Evolutionary conservation across 2,113 vertebrate species (phyloP).

Genomic region (Psittacula cyanocephala): DNA sequence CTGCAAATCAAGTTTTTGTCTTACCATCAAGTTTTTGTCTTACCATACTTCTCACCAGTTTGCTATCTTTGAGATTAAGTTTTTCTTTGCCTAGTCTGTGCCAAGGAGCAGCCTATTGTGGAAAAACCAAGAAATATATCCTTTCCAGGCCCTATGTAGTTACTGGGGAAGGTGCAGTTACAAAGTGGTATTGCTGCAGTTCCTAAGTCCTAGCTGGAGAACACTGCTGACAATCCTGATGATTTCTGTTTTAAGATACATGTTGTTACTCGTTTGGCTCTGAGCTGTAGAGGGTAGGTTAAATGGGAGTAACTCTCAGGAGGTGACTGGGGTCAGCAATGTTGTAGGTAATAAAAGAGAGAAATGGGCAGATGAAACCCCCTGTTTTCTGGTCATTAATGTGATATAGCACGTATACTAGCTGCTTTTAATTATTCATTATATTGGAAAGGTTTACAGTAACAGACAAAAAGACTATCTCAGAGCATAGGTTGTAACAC

Average conservation of each 20-base stretch:
- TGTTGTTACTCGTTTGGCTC: neutral
- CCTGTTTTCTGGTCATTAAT: neutral
- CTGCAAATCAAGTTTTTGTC: neutral
- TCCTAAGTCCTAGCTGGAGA: neutral
- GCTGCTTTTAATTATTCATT: slow-evolving; percentile 55
- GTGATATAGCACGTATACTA: slow-evolving; percentile 22
- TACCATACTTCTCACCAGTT: neutral
- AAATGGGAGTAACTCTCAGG: neutral
- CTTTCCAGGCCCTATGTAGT: neutral
- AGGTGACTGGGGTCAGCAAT: neutral
- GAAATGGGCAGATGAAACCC: neutral
- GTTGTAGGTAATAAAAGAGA: neutral
- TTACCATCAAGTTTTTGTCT: neutral
- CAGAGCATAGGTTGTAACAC: neutral
- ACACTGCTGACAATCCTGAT: neutral
- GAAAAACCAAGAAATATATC: neutral
- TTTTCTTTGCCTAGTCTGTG: neutral
- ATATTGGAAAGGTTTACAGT: slow-evolving; percentile 15
- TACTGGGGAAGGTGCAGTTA: neutral
- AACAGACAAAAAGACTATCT: neutral
- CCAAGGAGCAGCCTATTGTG: neutral
- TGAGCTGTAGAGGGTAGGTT: neutral
- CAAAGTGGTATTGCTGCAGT: neutral
- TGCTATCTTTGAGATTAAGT: neutral
- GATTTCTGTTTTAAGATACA: neutral